These are phyloP conservation scores for Mesoclemmys tuberculata DNA, from an alignment of 2,113 vertebrate species.

Conservation along the genomic window DNA sequence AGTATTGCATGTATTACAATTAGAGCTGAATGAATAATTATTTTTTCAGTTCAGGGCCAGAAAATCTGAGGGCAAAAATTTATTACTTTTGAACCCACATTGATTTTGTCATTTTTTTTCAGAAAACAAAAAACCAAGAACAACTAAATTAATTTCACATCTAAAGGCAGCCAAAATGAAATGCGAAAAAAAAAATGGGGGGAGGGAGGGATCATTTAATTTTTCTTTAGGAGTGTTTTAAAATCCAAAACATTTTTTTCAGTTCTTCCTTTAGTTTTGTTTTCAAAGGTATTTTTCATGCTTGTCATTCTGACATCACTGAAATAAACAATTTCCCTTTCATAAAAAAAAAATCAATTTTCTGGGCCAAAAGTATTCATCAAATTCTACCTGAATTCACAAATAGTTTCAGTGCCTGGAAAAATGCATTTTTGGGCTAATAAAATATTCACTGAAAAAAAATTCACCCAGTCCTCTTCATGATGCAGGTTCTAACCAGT, in stretches of 20 bases:
- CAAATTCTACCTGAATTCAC: neutral
- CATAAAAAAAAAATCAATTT: neutral
- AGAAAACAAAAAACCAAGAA: neutral
- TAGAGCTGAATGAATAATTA: neutral
- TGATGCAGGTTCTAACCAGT: neutral
- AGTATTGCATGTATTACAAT: too few species aligned
- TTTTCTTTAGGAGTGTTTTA: neutral
- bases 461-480: neutral
- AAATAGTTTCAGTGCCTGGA: neutral
- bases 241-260: neutral
- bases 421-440: neutral
- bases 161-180: neutral
- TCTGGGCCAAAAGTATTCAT: neutral
- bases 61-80: neutral
- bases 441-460: too few species aligned
- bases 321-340: neutral
- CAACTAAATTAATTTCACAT: neutral
- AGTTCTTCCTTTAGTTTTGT: neutral
- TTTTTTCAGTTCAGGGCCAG: neutral
- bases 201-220: neutral
- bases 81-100: neutral
- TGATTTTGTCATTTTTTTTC: neutral
- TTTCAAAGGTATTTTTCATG: too few species aligned
- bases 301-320: neutral
- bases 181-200: neutral